Evolutionary conservation across 2,797 vertebrate genomes (phyloP).

Genomic region (Sebastes itinus): DNA sequence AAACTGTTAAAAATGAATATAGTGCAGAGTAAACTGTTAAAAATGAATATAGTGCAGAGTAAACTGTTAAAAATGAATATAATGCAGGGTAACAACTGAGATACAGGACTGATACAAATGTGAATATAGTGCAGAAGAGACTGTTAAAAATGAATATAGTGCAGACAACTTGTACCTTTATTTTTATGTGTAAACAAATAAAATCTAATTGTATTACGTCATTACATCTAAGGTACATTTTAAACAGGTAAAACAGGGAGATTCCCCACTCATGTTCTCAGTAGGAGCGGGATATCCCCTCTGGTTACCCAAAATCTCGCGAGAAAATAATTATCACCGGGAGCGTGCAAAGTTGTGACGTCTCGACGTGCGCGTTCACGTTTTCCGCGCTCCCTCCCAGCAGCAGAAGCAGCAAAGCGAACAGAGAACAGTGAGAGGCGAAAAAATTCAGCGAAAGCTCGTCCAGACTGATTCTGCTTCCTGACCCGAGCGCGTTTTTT

Average conservation of each 20-base stretch:
- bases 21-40: too few relatives aligned
- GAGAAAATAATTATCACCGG: constrained; percentile 37
- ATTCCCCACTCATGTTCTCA: constrained; percentile 22
- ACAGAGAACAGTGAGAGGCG: constrained; percentile 48
- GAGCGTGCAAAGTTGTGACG: constrained; percentile 48
- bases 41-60: too few relatives aligned
- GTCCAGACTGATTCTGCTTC: constrained; percentile 51
- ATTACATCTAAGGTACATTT: background rate
- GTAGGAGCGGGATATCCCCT: constrained; percentile 38
- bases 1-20: too few relatives aligned
- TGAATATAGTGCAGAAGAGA: too few relatives aligned
- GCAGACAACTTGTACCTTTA: too few relatives aligned
- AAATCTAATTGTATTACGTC: background rate
- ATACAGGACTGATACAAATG: too few relatives aligned
- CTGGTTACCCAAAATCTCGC: constrained; percentile 67
- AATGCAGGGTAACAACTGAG: too few relatives aligned
- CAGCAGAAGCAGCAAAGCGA: background rate
- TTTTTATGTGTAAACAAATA: too few relatives aligned
- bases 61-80: too few relatives aligned
- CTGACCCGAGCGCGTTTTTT: constrained; percentile 23
- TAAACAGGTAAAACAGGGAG: constrained; percentile 3
- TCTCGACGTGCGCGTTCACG: constrained; percentile 46
- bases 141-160: too few relatives aligned
- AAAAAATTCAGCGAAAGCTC: constrained; percentile 57
- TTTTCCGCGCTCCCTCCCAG: constrained; percentile 40